Evolutionary conservation across 2,113 vertebrate genomes (phyloP), one percentile per base, ranked within the genome.

Genomic region (Pungitius pungitius): DNA sequence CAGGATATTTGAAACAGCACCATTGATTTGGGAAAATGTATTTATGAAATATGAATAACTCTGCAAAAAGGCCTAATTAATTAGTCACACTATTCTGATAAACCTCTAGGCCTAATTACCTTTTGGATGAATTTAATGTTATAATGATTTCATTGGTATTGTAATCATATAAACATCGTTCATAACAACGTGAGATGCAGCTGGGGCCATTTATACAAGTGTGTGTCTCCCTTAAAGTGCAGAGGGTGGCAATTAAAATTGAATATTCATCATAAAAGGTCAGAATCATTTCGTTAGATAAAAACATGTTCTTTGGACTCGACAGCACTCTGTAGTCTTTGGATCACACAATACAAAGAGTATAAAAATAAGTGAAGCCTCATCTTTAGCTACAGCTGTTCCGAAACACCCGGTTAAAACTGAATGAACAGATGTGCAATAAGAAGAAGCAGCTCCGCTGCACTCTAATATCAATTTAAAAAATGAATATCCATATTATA

Each of bases 41-140:
- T 64, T 72, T 55, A 83, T 82, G 15, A 60, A 35, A 67, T 17
- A 49, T 40, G 45, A 70, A 80, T 60, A 69, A 68, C 26, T 68
- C 49, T 54, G 71, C n/a, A 69, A 8, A 52, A 4, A 58, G 20
- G 37, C 49, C 51, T 67, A 58, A 67, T 68, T 75, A 78, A 75
- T 67, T 57, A 62, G 9, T n/a, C 55, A 40, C 8, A 54, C 9
- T 17, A 6, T 60, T 56, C 20, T 45, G 40, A 67, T 20, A 8
- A 58, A 39, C 45, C 35, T 14, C 43, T 4, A 45, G 47, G 64
- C 27, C 60, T 33, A 11, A 35, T 69, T 59, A 12, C 54, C 20
- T 47, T 70, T 60, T 12, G 7, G 35, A 18, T 22, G n/a, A n/a
- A n/a, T n/a, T n/a, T n/a, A n/a, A n/a, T n/a, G n/a, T n/a, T n/a